phyloP scores from a whole-genome alignment of 35 echinoderm and acorn worm species.

The Apostichopus californicus region DNA sequence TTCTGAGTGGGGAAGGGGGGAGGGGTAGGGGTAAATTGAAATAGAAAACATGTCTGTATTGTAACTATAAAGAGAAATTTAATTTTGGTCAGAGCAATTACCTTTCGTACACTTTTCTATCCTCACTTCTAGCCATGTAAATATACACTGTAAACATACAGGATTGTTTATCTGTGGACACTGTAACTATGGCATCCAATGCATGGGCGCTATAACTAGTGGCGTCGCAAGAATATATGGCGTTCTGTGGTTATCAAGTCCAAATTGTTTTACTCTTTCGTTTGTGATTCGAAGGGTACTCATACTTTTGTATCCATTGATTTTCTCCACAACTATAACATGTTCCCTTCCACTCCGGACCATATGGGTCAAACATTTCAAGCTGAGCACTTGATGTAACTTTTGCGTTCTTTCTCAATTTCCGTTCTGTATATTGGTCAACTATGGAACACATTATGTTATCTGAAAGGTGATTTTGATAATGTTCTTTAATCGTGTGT shows the following conservation, averaged over 20 bases:
- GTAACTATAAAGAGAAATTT: too few species aligned
- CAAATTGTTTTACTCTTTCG: background rate
- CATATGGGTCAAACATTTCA: conserved; percentile 4
- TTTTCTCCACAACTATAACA: conserved; percentile 26
- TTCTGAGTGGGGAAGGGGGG: too few species aligned
- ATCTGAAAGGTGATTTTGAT: conserved; percentile 26
- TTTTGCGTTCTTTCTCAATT: background rate
- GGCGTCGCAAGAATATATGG: too few species aligned
- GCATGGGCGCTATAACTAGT: too few species aligned
- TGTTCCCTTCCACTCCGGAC: conserved; percentile 33
- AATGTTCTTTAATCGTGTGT: conserved; percentile 22
- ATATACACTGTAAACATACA: too few species aligned
- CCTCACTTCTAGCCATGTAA: too few species aligned
- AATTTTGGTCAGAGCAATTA: too few species aligned
- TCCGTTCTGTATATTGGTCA: background rate
- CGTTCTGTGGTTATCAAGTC: background rate
- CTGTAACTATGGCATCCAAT: too few species aligned
- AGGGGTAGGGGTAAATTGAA: too few species aligned
- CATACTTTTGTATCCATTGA: conserved; percentile 24
- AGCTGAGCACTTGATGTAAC: background rate
- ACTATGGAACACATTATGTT: conserved; percentile 6
- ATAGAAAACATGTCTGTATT: too few species aligned
- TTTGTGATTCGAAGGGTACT: background rate
- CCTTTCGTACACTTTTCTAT: too few species aligned
- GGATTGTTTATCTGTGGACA: too few species aligned